A percentile compares a stretch with the other conserved stretches of the same genome.
Conservation (phyloP, 2,888 invertebrate genomes). For the Pseudococcus viburni region DNA sequence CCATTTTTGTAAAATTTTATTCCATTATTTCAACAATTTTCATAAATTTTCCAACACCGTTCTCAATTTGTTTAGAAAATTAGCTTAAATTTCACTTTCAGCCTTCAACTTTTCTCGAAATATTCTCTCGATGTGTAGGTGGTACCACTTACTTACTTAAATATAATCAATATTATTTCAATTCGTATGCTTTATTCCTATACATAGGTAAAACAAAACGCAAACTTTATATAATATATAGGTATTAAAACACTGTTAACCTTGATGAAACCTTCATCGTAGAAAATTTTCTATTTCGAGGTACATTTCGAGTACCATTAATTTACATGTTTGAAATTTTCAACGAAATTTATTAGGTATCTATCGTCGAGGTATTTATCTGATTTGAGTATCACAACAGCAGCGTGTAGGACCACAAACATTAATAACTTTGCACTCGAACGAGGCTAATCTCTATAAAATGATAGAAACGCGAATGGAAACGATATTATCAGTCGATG, state of each 20-base stretch:
- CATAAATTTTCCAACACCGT: too few species aligned
- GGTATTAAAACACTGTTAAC: neutral
- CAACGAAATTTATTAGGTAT: neutral
- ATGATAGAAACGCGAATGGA: neutral
- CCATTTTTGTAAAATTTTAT: too few species aligned
- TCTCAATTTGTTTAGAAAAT: too few species aligned
- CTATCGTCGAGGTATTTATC: neutral
- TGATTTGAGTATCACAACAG: neutral
- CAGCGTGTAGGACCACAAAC: neutral
- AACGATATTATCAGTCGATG: neutral
- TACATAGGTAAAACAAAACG: neutral
- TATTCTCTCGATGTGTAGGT: too few species aligned
- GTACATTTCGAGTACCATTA: neutral
- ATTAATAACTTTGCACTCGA: neutral
- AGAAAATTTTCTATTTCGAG: neutral
- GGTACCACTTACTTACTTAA: too few species aligned
- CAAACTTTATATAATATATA: neutral
- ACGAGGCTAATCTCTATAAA: neutral
- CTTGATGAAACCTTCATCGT: neutral
- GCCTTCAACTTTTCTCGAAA: too few species aligned
- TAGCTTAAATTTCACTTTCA: too few species aligned
- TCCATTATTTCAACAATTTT: too few species aligned
- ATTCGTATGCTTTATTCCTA: too few species aligned
- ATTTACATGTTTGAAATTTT: constrained; percentile 29
- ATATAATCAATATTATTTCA: too few species aligned